Percentiles rank a stretch among this genome's conserved stretches.
These are phyloP conservation scores for Dendronephthya gigantea DNA, from an alignment of 64 coral and sea anemone species.

Conservation along the genomic window DNA sequence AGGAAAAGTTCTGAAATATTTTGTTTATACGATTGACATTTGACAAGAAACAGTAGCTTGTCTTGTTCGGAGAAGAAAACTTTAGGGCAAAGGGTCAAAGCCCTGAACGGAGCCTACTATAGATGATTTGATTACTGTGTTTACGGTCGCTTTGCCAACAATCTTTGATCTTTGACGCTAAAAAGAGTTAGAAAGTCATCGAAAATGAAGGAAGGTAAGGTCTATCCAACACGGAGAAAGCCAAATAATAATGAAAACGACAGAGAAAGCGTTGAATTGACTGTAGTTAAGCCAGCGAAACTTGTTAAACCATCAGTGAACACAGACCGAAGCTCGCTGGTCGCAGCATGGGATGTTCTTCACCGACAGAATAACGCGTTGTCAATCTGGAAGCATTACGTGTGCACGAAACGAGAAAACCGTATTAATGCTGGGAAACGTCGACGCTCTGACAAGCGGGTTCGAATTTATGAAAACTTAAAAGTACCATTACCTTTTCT, in stretches of 20 bases:
- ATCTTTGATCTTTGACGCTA: not conserved
- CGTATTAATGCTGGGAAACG: too few relatives aligned
- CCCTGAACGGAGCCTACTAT: not conserved
- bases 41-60: not conserved
- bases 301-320: not conserved
- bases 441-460: not conserved
- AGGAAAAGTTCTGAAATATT: not conserved
- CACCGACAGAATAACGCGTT: not conserved
- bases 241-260: not conserved
- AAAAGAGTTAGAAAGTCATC: not conserved
- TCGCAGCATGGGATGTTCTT: not conserved
- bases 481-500: not conserved
- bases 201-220: slow-evolving; percentile 4
- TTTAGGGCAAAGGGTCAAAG: not conserved
- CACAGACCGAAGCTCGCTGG: not conserved
- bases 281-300: not conserved
- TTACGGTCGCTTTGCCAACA: not conserved
- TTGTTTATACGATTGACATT: not conserved
- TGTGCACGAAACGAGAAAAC: not conserved
- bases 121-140: not conserved
- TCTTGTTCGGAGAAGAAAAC: not conserved
- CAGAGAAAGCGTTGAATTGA: not conserved
- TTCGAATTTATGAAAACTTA: not conserved
- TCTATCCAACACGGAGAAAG: not conserved
- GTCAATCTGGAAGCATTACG: not conserved